Percentiles rank a stretch among this genome's conserved stretches.
Conservation (phyloP, 2,113 vertebrate species). For the Caranx melampygus region DNA sequence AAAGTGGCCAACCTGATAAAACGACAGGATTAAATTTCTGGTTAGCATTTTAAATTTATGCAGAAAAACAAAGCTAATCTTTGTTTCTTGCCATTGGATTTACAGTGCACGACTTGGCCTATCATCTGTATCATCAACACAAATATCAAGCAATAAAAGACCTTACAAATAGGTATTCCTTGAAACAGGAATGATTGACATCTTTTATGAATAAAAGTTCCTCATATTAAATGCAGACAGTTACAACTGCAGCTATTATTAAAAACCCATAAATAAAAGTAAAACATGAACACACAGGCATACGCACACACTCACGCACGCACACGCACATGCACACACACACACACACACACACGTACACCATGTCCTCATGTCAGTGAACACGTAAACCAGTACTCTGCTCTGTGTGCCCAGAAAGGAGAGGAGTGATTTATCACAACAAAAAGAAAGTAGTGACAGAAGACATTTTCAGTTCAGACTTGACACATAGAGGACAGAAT, state of each 20-base stretch:
- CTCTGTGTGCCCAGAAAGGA: conserved; percentile 27
- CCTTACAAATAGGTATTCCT: conserved; percentile 79
- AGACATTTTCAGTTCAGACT: conserved; percentile 36
- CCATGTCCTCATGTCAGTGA: conserved; percentile 41
- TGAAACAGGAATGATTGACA: conserved; percentile 85
- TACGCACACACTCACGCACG: background rate
- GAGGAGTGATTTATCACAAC: background rate
- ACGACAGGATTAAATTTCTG: conserved; percentile 17
- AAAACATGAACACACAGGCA: conserved; percentile 12
- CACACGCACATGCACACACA: conserved; percentile 9
- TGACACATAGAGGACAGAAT: conserved; percentile 45
- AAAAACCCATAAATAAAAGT: conserved; percentile 66
- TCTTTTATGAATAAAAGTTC: conserved; percentile 81
- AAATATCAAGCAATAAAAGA: conserved; percentile 60
- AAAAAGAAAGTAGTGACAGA: conserved; percentile 7
- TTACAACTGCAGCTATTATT: conserved; percentile 61
- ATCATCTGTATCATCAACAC: conserved; percentile 57
- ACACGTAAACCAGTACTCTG: conserved; percentile 49
- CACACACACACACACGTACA: conserved; percentile 11
- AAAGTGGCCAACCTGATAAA: conserved; percentile 65
- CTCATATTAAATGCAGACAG: conserved; percentile 74
- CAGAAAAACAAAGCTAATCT: conserved; percentile 37
- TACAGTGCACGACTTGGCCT: conserved; percentile 75
- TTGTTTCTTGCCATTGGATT: conserved; percentile 51
- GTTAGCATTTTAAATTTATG: conserved; percentile 50